Conservation (phyloP, 2,113 vertebrate species). For the Pelmatolapia mariae region DNA sequence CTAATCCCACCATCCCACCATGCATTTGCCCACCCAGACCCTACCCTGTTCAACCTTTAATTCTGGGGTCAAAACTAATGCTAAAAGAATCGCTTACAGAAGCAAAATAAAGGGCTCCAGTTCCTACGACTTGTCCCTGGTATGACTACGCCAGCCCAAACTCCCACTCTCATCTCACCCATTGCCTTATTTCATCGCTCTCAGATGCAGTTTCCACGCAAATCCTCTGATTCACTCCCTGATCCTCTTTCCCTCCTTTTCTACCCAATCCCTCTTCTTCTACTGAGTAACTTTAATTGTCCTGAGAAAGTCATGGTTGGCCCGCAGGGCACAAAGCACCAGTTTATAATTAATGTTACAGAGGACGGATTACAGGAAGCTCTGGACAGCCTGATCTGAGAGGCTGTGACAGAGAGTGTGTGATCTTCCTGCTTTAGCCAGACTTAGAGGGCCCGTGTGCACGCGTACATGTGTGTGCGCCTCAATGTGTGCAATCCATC, state of each 20-base stretch:
- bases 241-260: slow-evolving; percentile 46
- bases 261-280: slow-evolving; percentile 56
- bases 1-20: slow-evolving; percentile 64
- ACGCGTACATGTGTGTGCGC: background rate
- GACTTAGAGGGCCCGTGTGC: slow-evolving; percentile 5
- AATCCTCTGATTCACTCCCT: slow-evolving; percentile 52
- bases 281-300: slow-evolving; percentile 96
- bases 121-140: slow-evolving; percentile 22
- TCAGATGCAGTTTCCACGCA: slow-evolving; percentile 23
- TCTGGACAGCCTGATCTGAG: slow-evolving; percentile 64
- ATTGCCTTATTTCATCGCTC: slow-evolving; percentile 26
- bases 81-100: slow-evolving; percentile 24
- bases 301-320: slow-evolving; percentile 89
- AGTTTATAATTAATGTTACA: slow-evolving; percentile 92
- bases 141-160: background rate
- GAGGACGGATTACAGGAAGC: slow-evolving; percentile 82
- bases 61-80: slow-evolving; percentile 6
- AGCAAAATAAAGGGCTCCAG: slow-evolving; percentile 30
- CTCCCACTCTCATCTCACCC: slow-evolving; percentile 28
- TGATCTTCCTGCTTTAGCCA: slow-evolving; percentile 56
- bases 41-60: background rate
- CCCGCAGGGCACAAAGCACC: slow-evolving; percentile 75
- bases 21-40: slow-evolving; percentile 54
- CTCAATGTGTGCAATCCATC: slow-evolving; percentile 27
- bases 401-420: slow-evolving; percentile 56